Base-by-base conservation (phyloP, 2,113 vertebrate genomes). In the Nyctereutes procyonoides region DNA sequence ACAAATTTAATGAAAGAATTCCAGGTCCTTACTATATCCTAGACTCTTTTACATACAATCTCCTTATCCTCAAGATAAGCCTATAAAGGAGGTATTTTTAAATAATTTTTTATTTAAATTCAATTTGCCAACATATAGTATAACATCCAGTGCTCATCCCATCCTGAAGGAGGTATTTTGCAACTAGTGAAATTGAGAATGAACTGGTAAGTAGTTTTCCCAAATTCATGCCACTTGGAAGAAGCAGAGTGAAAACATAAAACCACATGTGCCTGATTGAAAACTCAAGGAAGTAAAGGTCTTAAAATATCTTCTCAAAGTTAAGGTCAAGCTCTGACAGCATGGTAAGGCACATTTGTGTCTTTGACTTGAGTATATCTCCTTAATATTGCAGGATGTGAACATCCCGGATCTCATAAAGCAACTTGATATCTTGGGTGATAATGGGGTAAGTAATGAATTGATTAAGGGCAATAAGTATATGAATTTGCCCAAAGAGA, bases 391-490 rank as follows among this genome's bases (percentile, higher is more conserved):
- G 71, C 98, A 99, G 99, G 99, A 99, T 96, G 99, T 99, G 60
- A 99, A 99, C 97, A 99, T 99, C 98, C 99, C 99, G 88, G 99
- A 99, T 97, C 99, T 99, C 85, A 99, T 99, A 98, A 99, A 99
- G 97, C 99, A 99, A 83, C 98, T 99, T 19, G 99, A 99, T 97
- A 99, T 99, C 96, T 98, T 99, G 5, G 99, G 99, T 85, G 99
- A 99, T 97, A 99, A 99, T 22, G 99, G 99, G 99, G 99, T 99
- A 98, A 99, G 99, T 99, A 35, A 83, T 22, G 14, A 92, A 48
- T 1, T 89, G 80, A 83, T n/a, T 65, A 35, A 83, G 16, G 60
- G n/a, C 43, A 63, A 22, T n/a, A 92, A 55, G 76, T 56, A 84
- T 53, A 38, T 8, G 22, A 65, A 90, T 73, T 69, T 93, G 4